Evolutionary conservation across 2,888 invertebrate species (phyloP).

Genomic region (Epinotia nisella): DNA sequence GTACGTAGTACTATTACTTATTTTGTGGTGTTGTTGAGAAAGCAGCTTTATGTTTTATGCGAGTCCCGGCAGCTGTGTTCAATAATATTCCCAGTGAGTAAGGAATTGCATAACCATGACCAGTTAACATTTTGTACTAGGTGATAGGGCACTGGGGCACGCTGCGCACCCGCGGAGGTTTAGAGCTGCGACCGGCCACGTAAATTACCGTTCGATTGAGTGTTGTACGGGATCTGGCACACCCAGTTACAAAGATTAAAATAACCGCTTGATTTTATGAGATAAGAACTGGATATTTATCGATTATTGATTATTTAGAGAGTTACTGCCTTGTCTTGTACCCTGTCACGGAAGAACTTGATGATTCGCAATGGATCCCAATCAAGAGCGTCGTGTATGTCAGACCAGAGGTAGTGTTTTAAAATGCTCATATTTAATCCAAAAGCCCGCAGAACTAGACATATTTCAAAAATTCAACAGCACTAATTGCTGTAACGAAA

Average conservation of each 20-base stretch:
- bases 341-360: neutral
- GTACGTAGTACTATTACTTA: no score
- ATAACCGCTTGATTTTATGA: neutral
- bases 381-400: neutral
- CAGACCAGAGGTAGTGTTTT: neutral
- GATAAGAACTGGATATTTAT: neutral
- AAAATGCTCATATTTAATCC: neutral
- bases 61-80: no score
- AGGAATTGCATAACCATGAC: neutral
- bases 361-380: neutral
- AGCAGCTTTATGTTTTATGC: no score
- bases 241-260: neutral
- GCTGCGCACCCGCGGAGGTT: neutral
- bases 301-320: neutral
- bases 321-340: no score
- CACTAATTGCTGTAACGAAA: neutral
- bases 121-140: conserved; percentile 4
- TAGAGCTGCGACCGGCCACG: conserved; percentile 1
- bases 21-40: no score
- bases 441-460: neutral
- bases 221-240: conserved; percentile 2
- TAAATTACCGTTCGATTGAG: neutral
- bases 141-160: conserved; percentile 20
- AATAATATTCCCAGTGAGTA: neutral
- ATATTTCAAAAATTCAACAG: neutral